These are phyloP conservation scores for Prenolepis imparis DNA, from an alignment of 2,888 invertebrate genomes.

Conservation along the genomic window DNA sequence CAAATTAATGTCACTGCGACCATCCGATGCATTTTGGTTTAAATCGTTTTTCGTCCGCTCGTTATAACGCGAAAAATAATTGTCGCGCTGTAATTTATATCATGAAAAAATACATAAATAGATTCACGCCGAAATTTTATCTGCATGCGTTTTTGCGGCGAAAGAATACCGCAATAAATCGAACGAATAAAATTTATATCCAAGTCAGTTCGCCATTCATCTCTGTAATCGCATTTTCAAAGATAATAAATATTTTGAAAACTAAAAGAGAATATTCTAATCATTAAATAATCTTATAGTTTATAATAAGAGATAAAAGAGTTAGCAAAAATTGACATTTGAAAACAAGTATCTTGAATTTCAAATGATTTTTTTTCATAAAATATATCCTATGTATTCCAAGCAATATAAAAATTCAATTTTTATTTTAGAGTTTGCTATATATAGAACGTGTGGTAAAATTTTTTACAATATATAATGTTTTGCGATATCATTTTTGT, in stretches of 20 bases:
- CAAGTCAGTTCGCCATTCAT: not conserved
- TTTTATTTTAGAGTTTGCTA: not conserved
- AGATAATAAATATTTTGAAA: not conserved
- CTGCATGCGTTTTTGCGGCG: constrained; percentile 24
- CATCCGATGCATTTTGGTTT: constrained; percentile 36
- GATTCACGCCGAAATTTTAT: constrained; percentile 30
- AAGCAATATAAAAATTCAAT: not conserved
- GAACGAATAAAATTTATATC: constrained; percentile 7
- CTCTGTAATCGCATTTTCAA: not conserved
- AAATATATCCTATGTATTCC: not conserved
- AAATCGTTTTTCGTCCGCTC: constrained; percentile 42
- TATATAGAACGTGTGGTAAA: not conserved
- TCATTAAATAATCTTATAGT: not conserved
- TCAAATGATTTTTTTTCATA: not conserved
- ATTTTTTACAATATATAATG: not conserved
- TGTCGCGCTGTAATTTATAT: constrained; percentile 41
- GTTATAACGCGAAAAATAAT: constrained; percentile 47
- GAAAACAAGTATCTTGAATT: not conserved
- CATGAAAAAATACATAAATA: constrained; percentile 39
- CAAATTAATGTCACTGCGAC: constrained; percentile 40
- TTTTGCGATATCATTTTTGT: not conserved
- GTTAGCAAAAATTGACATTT: not conserved
- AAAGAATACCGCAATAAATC: constrained; percentile 27
- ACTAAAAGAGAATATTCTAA: not conserved
- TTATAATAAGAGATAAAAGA: not conserved